Percentiles rank a stretch among this genome's conserved stretches.
phyloP scores from a whole-genome alignment of 2,888 invertebrate species.

The Electrophaes corylata region DNA sequence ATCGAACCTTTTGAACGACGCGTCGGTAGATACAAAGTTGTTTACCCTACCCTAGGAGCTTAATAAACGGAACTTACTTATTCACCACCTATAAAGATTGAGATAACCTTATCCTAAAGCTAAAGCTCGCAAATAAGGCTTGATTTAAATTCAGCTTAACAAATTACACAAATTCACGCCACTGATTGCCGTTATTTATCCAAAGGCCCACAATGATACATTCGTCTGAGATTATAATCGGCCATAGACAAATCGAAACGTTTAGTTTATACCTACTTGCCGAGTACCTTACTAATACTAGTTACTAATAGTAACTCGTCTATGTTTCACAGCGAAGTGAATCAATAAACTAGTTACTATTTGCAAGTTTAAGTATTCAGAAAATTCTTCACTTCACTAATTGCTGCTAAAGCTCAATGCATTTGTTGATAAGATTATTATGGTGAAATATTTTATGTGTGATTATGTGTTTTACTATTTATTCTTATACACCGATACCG shows the following conservation, averaged over 20 bases:
- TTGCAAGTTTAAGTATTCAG: neutral
- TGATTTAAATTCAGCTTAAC: slow-evolving; percentile 42
- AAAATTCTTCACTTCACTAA: neutral
- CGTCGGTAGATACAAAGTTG: too few species aligned
- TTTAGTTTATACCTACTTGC: slow-evolving; percentile 45
- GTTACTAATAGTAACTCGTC: slow-evolving; percentile 12
- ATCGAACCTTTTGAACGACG: neutral
- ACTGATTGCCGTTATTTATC: slow-evolving; percentile 55
- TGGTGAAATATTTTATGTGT: too few species aligned
- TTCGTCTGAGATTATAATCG: slow-evolving; percentile 72
- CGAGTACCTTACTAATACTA: slow-evolving; percentile 44
- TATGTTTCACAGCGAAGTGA: slow-evolving; percentile 26
- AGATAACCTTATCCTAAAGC: slow-evolving; percentile 26
- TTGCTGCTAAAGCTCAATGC: neutral
- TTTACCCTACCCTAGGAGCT: neutral
- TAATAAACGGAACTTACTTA: slow-evolving; percentile 18
- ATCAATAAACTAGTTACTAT: slow-evolving; percentile 1
- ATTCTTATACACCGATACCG: slow-evolving; percentile 57
- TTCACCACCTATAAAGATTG: slow-evolving; percentile 26
- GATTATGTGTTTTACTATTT: slow-evolving; percentile 40
- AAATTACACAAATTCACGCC: slow-evolving; percentile 53
- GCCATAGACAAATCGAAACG: slow-evolving; percentile 65
- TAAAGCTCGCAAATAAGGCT: slow-evolving; percentile 31
- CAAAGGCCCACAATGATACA: slow-evolving; percentile 60
- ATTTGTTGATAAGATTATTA: neutral